A percentile compares a stretch with the other conserved stretches of the same genome.
These are phyloP conservation scores for Ciconia boyciana DNA, from an alignment of 2,113 vertebrate genomes.

Conservation along the genomic window DNA sequence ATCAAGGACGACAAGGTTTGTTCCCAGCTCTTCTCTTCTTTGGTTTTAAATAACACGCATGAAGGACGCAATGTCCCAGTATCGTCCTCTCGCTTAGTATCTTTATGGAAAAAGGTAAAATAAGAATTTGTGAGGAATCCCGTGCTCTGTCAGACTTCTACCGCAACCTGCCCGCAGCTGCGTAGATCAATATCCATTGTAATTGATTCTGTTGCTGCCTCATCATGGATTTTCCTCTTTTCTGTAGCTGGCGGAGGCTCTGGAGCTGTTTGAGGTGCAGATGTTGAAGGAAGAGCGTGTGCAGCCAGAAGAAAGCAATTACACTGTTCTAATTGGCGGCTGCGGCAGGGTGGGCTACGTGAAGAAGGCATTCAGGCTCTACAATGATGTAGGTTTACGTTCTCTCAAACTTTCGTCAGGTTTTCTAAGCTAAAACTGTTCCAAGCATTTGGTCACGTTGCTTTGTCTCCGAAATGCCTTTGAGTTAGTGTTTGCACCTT, in stretches of 20 bases:
- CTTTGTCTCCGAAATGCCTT: not conserved
- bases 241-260: constrained; percentile 83
- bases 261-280: constrained; percentile 86
- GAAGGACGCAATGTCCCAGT: not conserved
- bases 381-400: constrained; percentile 82
- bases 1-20: constrained; percentile 86
- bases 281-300: constrained; percentile 88
- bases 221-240: not conserved
- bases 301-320: constrained; percentile 86
- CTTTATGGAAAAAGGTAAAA: not conserved
- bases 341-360: constrained; percentile 87
- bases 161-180: not conserved
- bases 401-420: not conserved
- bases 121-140: not conserved
- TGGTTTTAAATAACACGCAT: rapidly evolving
- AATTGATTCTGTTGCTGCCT: not conserved
- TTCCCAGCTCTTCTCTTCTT: not conserved
- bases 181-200: rapidly evolving
- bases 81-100: rapidly evolving
- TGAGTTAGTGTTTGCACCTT: not conserved
- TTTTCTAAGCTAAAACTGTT: not conserved
- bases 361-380: constrained; percentile 90
- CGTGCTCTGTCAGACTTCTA: not conserved
- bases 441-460: rapidly evolving
- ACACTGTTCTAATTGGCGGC: constrained; percentile 89